A percentile compares a stretch with the other conserved stretches of the same genome.
phyloP scores from a whole-genome alignment of 2,797 vertebrate genomes.

The Buphagus erythrorhynchus region DNA sequence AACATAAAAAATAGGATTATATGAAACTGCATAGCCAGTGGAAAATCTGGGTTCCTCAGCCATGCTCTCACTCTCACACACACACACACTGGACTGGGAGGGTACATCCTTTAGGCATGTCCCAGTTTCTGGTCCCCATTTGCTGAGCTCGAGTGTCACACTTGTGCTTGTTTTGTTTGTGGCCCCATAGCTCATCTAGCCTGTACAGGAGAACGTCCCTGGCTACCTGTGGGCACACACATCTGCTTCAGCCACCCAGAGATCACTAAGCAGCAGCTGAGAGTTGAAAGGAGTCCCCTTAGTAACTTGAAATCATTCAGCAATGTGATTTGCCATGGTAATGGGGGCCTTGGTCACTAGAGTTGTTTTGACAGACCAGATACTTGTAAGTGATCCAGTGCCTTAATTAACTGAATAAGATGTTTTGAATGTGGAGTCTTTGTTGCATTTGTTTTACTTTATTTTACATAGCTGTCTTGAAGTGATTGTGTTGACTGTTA shows the following conservation, averaged over 20 bases:
- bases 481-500: neutral
- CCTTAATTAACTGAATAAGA: neutral
- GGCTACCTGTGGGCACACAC: neutral
- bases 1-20: neutral
- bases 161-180: neutral
- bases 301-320: neutral
- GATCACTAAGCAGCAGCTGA: neutral
- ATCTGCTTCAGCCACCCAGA: neutral
- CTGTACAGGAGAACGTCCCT: neutral
- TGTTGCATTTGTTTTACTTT: neutral
- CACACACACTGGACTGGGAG: neutral
- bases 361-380: neutral
- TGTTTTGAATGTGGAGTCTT: neutral
- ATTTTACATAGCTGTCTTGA: neutral
- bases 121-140: neutral
- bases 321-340: neutral
- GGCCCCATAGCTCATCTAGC: neutral
- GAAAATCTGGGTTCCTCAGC: neutral
- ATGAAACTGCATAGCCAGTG: accelerated
- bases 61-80: accelerated
- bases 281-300: neutral
- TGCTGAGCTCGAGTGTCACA: neutral
- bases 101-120: neutral
- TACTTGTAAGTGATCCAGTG: neutral
- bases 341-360: neutral